Conservation (phyloP, 2,797 vertebrate genomes). For the Rhodeus uyekii region DNA sequence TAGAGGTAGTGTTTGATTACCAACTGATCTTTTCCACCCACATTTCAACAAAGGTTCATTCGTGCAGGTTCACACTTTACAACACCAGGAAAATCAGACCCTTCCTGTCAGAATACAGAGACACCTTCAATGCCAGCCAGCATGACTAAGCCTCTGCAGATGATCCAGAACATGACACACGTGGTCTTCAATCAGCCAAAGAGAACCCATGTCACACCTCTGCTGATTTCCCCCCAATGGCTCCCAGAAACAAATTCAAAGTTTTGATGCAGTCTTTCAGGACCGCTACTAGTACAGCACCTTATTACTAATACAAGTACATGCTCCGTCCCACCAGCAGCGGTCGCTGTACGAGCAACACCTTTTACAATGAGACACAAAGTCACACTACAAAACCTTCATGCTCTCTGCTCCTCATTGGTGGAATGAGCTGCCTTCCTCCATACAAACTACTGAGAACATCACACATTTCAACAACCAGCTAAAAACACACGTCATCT, state of each 20-base stretch:
- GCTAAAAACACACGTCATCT: background rate
- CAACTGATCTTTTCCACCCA: background rate
- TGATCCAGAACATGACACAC: background rate
- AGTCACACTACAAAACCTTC: background rate
- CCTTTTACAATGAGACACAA: background rate
- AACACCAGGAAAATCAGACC: background rate
- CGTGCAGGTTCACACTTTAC: background rate
- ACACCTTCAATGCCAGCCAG: background rate
- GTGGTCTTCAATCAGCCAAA: background rate
- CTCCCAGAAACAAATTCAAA: background rate
- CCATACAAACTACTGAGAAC: background rate
- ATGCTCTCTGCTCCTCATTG: background rate
- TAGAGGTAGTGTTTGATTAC: background rate
- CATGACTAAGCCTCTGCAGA: background rate
- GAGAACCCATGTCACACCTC: background rate
- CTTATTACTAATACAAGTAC: background rate
- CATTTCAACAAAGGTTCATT: background rate
- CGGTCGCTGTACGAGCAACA: background rate
- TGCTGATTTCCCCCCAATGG: background rate
- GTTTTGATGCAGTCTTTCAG: background rate
- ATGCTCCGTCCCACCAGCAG: background rate
- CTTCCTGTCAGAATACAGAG: background rate
- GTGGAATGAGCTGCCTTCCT: background rate
- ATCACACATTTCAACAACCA: background rate
- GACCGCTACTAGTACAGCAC: background rate